Conservation (phyloP, 2,888 invertebrate species). For the Candidula unifasciata region DNA sequence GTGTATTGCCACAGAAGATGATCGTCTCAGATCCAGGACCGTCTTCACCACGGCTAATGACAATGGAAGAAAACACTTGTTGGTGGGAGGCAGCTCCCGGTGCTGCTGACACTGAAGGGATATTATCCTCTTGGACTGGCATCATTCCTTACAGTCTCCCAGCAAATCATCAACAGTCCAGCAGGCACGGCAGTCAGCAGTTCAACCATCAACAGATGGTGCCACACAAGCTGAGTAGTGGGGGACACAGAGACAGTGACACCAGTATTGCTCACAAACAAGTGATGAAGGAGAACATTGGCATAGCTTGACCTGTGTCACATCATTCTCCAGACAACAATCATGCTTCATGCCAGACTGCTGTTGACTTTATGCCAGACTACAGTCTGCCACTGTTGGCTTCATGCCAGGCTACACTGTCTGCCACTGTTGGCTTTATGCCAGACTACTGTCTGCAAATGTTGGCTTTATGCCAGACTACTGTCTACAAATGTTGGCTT, state of each 20-base stretch:
- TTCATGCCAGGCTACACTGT: no score
- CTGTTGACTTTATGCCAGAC: background rate
- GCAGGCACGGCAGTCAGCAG: constrained; percentile 11
- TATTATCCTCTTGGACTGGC: constrained; percentile 42
- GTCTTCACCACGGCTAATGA: constrained; percentile 51
- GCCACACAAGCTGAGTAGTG: constrained; percentile 69
- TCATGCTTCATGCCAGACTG: background rate
- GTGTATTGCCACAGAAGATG: constrained; percentile 46
- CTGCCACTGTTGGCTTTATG: no score
- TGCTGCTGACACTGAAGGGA: constrained; percentile 25
- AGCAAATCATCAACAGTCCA: background rate
- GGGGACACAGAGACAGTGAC: constrained; percentile 67
- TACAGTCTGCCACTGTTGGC: background rate
- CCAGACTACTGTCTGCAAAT: no score
- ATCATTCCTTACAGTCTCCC: constrained; percentile 45
- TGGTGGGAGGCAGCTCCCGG: constrained; percentile 46
- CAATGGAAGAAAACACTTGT: background rate
- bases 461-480: no score
- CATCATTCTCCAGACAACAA: no score
- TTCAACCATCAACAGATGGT: constrained; percentile 66
- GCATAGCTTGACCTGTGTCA: constrained; percentile 65
- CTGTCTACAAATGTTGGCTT: no score
- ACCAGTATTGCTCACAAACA: constrained; percentile 68
- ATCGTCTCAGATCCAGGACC: constrained; percentile 53
- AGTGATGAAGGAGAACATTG: constrained; percentile 70